Percentiles rank a stretch among this genome's conserved stretches.
Evolutionary conservation across 1,140 invertebrate species (phyloP).

Genomic region (Phocides pigmalion): DNA sequence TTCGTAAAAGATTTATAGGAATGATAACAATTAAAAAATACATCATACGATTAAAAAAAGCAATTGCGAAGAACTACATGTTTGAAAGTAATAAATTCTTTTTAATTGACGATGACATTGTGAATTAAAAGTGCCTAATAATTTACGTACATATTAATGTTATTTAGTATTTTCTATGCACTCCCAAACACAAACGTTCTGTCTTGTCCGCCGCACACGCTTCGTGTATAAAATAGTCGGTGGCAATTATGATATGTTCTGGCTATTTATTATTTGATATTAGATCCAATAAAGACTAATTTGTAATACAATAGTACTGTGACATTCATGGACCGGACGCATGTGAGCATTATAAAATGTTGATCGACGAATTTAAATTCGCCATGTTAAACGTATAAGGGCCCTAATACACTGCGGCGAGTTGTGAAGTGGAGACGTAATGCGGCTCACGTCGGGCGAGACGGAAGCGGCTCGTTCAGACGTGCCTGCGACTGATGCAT

Average conservation of each 20-base stretch:
- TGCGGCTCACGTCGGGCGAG: slow-evolving; percentile 62
- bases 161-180: slow-evolving; percentile 22
- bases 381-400: slow-evolving; percentile 64
- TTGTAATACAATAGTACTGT: slow-evolving; percentile 62
- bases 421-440: slow-evolving; percentile 57
- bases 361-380: slow-evolving; percentile 71
- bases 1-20: no score
- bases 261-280: slow-evolving; percentile 37
- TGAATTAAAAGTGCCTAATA: no score
- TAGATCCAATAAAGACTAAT: slow-evolving; percentile 47
- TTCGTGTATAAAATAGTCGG: slow-evolving; percentile 1
- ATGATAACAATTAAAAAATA: no score
- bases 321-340: slow-evolving; percentile 62
- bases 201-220: neutral
- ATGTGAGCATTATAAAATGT: slow-evolving; percentile 54
- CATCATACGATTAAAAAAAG: no score
- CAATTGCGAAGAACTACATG: no score
- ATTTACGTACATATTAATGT: no score
- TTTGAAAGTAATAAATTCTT: no score
- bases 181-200: slow-evolving; percentile 24
- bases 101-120: no score
- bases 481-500: slow-evolving; percentile 50
- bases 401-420: slow-evolving; percentile 56
- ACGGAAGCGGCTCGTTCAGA: slow-evolving; percentile 69
- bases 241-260: slow-evolving; percentile 35